Evolutionary conservation across 2,797 vertebrate genomes (phyloP), one percentile per base, ranked within the genome.

Genomic region (Cuniculus paca): DNA sequence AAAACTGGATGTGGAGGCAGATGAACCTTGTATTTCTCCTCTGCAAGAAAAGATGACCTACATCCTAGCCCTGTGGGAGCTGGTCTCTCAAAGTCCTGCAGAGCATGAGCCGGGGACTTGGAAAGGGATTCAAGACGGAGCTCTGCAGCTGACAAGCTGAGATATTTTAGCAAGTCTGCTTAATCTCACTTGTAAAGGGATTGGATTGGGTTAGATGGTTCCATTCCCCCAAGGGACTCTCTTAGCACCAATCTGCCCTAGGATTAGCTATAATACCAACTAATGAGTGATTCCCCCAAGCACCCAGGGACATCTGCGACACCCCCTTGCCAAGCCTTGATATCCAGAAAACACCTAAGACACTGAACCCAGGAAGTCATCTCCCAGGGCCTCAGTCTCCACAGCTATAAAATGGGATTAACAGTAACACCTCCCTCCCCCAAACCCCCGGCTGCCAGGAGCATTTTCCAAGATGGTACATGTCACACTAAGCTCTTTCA

Each of bases 31-130:
- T 20, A 36, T 19, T 68, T 83, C 80, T 50, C 60, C 72, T 58
- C 63, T 14, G 13, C 63, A 65, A n/a, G 48, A 39, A 75, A 61
- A 31, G 9, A 56, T 60, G 60, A 4, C 82, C 7, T n/a, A 24
- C 0, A 10, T 42, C 56, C 63, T 12, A 11, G 34, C 1, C 0
- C 5, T 31, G 60, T 1, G 17, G 45, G 68, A 79, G 2, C n/a
- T 0, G 4, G 28, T 5, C 16, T 34, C 6, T 1, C 1, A 0
- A 68, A 36, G 45, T 4, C 63, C 1, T 9, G 7, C 1, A 9
- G 26, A 11, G 4, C 6, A 3, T 17, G 20, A 88, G 54, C 28
- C 6, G 4, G 20, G 45, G 42, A 28, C 50, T 16, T 4, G 22
- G 61, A 34, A 28, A 8, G 54, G 74, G 36, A 86, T 31, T 42